Base-by-base conservation (phyloP, 2,113 vertebrate genomes). In the Menidia beryllina region DNA sequence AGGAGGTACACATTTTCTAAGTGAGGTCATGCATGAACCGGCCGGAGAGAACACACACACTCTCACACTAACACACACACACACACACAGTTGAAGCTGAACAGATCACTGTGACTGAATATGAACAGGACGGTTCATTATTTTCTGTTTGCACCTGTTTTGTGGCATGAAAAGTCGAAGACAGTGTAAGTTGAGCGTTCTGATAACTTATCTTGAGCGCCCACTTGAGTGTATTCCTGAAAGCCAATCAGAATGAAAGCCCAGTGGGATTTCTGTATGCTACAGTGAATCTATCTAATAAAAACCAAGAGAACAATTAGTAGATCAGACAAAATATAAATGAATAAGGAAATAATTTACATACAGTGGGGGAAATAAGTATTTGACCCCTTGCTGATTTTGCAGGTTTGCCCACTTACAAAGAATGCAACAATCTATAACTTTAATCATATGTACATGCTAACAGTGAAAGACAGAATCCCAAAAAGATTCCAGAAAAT, bases 1-100 rank as follows among this genome's bases (percentile, higher is more conserved):
- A 81, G 85, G 88, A 86, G 81, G 82, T 86, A 54, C 82, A 84
- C 89, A 86, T 91, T 92, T 91, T 73, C 58, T 53, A 75, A 53
- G 84, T 90, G 88, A 89, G 85, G 86, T 90, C 85, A 91, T 88
- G 86, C 82, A 86, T 84, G 83, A 90, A 81, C 48, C 14, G 54
- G 77, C 75, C 56, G 61, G 17, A 25, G 77, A 51, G 49, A 63
- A 82, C 66, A 82, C 68, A 71, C 79, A 67, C 77, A 75, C 72
- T 58, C 73, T 51, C 69, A 38, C 43, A 54, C 69, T n/a, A n/a
- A 78, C 53, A 56, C 68, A 57, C 60, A 61, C 39, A 60, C n/a
- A 73, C 0, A 65, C 4, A 69, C 23, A 34, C 73, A 69, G 75
- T 63, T 34, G 21, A 52, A 47, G 75, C 75, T 58, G 61, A 60